Evolutionary conservation across 2,888 invertebrate genomes (phyloP).

Genomic region (Parelbella ahira): DNA sequence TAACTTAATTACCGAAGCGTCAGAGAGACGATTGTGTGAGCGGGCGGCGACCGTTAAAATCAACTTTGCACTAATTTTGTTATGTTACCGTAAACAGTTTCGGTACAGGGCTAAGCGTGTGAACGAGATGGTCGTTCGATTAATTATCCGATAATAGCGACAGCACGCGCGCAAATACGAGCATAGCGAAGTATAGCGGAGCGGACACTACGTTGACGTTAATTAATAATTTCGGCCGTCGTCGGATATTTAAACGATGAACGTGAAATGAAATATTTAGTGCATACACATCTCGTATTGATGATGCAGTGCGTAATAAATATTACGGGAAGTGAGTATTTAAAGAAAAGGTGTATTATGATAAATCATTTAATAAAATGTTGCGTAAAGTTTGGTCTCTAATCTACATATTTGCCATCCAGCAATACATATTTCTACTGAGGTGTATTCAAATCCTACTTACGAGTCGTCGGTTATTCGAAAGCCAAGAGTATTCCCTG

Average conservation of each 20-base stretch:
- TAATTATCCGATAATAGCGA: slow-evolving; percentile 15
- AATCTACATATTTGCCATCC: too few species aligned
- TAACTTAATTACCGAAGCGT: slow-evolving; percentile 18
- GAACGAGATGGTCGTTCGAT: slow-evolving; percentile 12
- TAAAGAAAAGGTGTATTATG: too few species aligned
- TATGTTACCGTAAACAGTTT: slow-evolving; percentile 17
- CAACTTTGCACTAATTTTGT: slow-evolving; percentile 22
- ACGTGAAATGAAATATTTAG: too few species aligned
- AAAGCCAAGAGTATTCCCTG: slow-evolving; percentile 1
- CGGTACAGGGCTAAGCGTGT: slow-evolving; percentile 2
- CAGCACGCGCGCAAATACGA: not conserved
- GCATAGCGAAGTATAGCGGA: not conserved
- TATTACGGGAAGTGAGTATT: too few species aligned
- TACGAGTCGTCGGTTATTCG: not conserved
- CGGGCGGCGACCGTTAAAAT: slow-evolving; percentile 17
- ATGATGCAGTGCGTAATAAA: too few species aligned
- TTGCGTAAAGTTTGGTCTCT: too few species aligned
- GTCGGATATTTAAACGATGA: too few species aligned
- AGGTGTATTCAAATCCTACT: too few species aligned
- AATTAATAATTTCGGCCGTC: slow-evolving; percentile 1
- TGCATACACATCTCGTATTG: too few species aligned
- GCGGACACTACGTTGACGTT: slow-evolving; percentile 2
- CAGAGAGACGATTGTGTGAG: slow-evolving; percentile 18
- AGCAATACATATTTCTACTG: too few species aligned
- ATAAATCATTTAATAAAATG: too few species aligned